phyloP scores from a whole-genome alignment of 2,888 invertebrate species.

The Neoaliturus tenellus region DNA sequence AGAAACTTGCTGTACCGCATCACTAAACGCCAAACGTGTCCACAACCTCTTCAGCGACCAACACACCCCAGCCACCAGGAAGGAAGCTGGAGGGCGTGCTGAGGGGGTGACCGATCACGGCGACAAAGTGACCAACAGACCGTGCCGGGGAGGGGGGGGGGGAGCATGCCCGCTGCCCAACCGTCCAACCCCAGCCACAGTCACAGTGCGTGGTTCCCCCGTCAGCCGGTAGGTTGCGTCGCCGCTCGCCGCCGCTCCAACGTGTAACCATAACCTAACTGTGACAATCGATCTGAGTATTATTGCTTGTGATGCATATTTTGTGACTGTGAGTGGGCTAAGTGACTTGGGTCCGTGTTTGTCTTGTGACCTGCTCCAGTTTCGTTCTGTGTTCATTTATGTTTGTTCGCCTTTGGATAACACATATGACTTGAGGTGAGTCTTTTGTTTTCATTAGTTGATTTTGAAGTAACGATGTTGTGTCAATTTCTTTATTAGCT shows the following conservation, averaged over 20 bases:
- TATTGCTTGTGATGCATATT: neutral
- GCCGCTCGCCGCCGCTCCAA: neutral
- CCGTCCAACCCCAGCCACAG: neutral
- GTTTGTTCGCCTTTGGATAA: conserved; percentile 29
- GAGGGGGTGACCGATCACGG: neutral
- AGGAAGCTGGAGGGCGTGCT: neutral
- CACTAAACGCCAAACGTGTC: no score
- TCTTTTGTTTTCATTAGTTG: no score
- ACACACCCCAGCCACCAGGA: neutral
- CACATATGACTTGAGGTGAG: conserved; percentile 38
- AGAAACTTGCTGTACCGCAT: no score
- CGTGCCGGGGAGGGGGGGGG: neutral
- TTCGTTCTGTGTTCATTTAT: conserved; percentile 28
- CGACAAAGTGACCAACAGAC: neutral
- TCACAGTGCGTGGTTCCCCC: conserved; percentile 13
- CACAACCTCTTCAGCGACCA: neutral
- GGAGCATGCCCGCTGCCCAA: neutral
- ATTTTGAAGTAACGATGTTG: no score
- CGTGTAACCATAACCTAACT: conserved; percentile 10
- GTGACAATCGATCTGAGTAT: neutral
- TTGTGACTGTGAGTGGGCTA: neutral
- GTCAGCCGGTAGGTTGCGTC: conserved; percentile 10
- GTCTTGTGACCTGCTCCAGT: neutral
- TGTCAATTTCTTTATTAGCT: no score
- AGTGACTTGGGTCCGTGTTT: conserved; percentile 28